A percentile compares a stretch with the other conserved stretches of the same genome.
Conservation (phyloP, 2,113 vertebrate genomes). For the Uropsilus gracilis region DNA sequence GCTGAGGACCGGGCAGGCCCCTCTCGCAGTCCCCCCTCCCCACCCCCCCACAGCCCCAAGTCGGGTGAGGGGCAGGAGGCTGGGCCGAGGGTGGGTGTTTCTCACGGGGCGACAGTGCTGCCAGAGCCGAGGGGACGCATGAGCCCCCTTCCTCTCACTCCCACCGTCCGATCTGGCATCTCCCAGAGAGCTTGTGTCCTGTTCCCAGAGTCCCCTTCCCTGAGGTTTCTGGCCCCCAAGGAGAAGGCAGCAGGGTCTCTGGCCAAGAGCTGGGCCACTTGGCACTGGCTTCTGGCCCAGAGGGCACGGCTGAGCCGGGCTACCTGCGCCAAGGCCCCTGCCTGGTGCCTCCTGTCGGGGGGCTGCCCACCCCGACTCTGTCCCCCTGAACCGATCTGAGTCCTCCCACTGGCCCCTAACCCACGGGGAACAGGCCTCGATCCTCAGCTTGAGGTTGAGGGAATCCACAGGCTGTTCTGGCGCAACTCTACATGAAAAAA, state of each 20-base stretch:
- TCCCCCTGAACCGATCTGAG: background rate
- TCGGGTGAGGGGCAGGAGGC: background rate
- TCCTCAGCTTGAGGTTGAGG: slow-evolving; percentile 55
- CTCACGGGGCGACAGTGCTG: background rate
- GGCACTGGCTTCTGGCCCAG: background rate
- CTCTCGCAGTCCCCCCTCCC: background rate
- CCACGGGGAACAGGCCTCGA: background rate
- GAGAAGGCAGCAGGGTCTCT: background rate
- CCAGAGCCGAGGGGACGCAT: background rate
- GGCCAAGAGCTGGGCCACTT: background rate
- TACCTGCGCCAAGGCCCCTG: background rate
- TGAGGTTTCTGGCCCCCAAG: slow-evolving; percentile 36
- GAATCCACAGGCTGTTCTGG: slow-evolving; percentile 69
- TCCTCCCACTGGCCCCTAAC: background rate
- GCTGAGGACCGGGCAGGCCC: slow-evolving; percentile 29
- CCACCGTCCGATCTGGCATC: background rate
- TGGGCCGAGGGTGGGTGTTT: background rate
- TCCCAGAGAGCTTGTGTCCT: background rate
- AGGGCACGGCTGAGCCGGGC: background rate
- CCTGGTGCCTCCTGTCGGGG: background rate
- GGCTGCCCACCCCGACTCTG: background rate
- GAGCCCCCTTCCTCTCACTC: background rate
- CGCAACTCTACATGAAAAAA: slow-evolving; percentile 80
- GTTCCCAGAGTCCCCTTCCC: background rate
- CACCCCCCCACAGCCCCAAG: background rate